Percentiles rank a stretch among this genome's conserved stretches.
These are phyloP conservation scores for Pediacus dermestoides DNA, from an alignment of 2,888 invertebrate species.

Conservation along the genomic window DNA sequence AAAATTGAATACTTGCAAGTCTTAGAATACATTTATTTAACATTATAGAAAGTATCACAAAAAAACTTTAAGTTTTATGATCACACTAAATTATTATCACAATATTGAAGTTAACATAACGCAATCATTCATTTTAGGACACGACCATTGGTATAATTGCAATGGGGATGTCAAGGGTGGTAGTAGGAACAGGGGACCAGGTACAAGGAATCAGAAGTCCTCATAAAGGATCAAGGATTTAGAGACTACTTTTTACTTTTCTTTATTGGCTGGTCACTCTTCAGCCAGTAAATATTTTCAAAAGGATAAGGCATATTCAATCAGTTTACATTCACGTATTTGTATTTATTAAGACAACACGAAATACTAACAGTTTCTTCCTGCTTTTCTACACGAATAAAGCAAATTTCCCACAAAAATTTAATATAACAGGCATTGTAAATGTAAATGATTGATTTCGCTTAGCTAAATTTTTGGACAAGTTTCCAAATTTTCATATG, in stretches of 20 bases:
- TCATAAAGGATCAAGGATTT: slow-evolving; percentile 41
- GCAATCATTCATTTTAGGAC: slow-evolving; percentile 30
- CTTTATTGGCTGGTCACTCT: slow-evolving; percentile 7
- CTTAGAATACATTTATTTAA: slow-evolving; percentile 24
- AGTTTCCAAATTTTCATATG: no score
- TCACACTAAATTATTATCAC: slow-evolving; percentile 46
- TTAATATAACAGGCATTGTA: no score
- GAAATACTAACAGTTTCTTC: no score
- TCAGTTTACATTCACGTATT: no score
- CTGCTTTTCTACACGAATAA: no score
- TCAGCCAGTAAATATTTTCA: slow-evolving; percentile 24
- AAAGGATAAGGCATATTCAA: no score
- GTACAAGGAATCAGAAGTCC: slow-evolving; percentile 48
- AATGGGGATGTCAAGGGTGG: slow-evolving; percentile 26
- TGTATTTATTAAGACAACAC: no score
- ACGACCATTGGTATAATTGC: slow-evolving; percentile 31
- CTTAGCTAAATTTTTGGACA: no score
- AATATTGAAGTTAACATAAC: slow-evolving; percentile 32
- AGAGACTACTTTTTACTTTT: slow-evolving; percentile 20
- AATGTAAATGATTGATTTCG: no score
- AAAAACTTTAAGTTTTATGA: slow-evolving; percentile 40
- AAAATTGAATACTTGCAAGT: slow-evolving; percentile 35
- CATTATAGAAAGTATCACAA: slow-evolving; percentile 39
- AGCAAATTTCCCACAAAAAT: no score
- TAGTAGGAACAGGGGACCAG: slow-evolving; percentile 32